phyloP scores from a whole-genome alignment of 1,140 invertebrate genomes.

The Chionoecetes opilio region DNA sequence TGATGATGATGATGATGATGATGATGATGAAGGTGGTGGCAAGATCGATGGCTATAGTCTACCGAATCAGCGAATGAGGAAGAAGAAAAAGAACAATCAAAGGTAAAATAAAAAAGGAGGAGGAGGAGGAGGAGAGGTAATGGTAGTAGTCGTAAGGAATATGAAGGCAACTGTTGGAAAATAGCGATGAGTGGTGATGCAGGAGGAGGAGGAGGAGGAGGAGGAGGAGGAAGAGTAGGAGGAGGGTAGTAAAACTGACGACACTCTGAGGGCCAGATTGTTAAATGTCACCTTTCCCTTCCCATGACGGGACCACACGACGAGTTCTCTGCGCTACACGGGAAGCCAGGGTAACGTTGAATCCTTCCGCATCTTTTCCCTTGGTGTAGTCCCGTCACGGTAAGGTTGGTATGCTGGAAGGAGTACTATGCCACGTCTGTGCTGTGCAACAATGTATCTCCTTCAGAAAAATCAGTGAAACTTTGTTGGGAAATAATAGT shows the following conservation, averaged over 20 bases:
- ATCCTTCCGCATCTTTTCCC: too few species aligned
- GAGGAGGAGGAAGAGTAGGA: background rate
- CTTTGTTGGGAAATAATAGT: too few species aligned
- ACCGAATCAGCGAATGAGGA: background rate
- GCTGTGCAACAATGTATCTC: too few species aligned
- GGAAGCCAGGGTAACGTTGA: too few species aligned
- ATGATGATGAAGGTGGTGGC: background rate
- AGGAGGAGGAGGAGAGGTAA: background rate
- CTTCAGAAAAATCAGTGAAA: too few species aligned
- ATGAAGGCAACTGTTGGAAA: background rate
- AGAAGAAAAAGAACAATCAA: background rate
- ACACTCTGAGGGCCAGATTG: too few species aligned
- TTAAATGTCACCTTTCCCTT: too few species aligned
- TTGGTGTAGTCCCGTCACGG: too few species aligned
- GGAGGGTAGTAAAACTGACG: background rate
- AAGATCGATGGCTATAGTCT: background rate
- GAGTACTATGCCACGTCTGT: too few species aligned
- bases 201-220: constrained; percentile 16
- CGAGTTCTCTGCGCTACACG: too few species aligned
- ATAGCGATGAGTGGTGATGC: background rate
- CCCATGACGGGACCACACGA: too few species aligned
- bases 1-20: background rate
- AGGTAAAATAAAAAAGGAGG: background rate
- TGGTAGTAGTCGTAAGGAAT: background rate
- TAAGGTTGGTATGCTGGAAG: too few species aligned